Base-by-base conservation (phyloP, 2,888 invertebrate genomes). In the Orchestes rusci region DNA sequence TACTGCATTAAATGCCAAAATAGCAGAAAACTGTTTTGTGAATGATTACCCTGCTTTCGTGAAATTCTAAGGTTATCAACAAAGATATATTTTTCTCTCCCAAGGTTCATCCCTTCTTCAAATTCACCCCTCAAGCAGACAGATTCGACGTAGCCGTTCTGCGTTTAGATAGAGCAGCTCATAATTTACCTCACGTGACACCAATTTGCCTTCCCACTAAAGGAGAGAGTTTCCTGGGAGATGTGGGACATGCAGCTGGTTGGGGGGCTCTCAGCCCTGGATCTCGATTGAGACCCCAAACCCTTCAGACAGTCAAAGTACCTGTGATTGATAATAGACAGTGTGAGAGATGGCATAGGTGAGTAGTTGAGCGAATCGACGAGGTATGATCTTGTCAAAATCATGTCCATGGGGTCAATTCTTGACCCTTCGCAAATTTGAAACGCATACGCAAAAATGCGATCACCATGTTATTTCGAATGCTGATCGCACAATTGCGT, bases 181-280 rank as follows among this genome's bases (percentile, higher is more conserved):
- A 89, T 61, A 87, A 85, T 56, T 83, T 91, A 78, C 87, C 89
- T 2, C 89, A 90, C 69, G 90, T 91, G 59, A 82, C 88, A 5
- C 93, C 93, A 23, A 91, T 93, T 58, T 93, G 92, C 67, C 71
- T 93, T 39, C 93, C 93, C 0, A 87, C 89, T 55, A 86, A 90
- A 59, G 89, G 88, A 34, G 85, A 89, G 33, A 89, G 87, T 65
- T 92, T 90, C 70, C 73, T 91, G 34, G 92, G 92, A 1, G 88
- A 90, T 65, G 89, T 84, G 57, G 51, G 51, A 2, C 51, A 51
- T 16, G 51, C 51, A 5, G 51, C 51, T 19, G 51, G 51, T 91
- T 93, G 93, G 93, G 93, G 92, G 10, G 92, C 93, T 0, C 70
- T 92, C 5, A 79, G 79, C 63, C 79, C 80, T 55, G 92, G 92